Percentiles rank a stretch among this genome's conserved stretches.
These are phyloP conservation scores for Drosophila neocordata DNA, from an alignment of 1,140 invertebrate species.

Conservation along the genomic window DNA sequence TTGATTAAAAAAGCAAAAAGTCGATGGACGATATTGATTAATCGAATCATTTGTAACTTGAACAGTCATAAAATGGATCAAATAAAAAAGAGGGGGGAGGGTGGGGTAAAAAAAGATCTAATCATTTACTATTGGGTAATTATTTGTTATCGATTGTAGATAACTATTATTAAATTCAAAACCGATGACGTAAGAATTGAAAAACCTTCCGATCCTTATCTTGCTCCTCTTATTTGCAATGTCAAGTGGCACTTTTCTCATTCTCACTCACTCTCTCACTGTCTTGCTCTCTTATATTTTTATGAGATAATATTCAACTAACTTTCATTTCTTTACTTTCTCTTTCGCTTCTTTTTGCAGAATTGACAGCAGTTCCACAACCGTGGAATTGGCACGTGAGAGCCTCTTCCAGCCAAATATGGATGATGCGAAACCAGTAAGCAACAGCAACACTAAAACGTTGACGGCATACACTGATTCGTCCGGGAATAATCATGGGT, in stretches of 20 bases:
- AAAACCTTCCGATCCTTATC: not conserved
- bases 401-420: conserved; percentile 80
- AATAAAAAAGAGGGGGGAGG: too few relatives aligned
- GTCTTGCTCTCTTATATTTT: not conserved
- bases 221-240: not conserved
- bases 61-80: too few relatives aligned
- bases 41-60: not conserved
- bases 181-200: too few relatives aligned
- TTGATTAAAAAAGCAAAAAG: not conserved
- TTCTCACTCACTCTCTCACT: not conserved
- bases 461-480: not conserved
- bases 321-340: conserved; percentile 73
- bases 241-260: too few relatives aligned
- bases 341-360: conserved; percentile 62
- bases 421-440: conserved; percentile 69
- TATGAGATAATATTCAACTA: conserved; percentile 42
- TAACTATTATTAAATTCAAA: too few relatives aligned
- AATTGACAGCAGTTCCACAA: conserved; percentile 49
- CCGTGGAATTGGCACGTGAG: conserved; percentile 76
- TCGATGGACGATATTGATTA: not conserved
- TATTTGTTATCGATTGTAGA: too few relatives aligned
- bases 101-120: too few relatives aligned
- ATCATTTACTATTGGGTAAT: too few relatives aligned
- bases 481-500: not conserved
- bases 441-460: conserved; percentile 33